Evolutionary conservation across 2,797 vertebrate genomes (phyloP).

Genomic region (Halcyon badia): DNA sequence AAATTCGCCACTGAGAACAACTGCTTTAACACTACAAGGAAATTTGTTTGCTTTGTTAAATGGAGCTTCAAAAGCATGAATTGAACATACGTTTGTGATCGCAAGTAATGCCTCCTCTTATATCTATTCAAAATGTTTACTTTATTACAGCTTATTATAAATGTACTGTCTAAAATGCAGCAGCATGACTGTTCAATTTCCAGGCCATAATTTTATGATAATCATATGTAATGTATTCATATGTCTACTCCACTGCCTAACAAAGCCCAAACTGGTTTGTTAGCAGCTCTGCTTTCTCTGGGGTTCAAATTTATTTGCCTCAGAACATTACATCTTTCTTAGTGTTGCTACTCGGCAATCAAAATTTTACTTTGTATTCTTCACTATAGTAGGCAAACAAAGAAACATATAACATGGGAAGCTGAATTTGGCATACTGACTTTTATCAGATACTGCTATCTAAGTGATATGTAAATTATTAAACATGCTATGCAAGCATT

Average conservation of each 20-base stretch:
- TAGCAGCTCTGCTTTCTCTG: slow-evolving; percentile 23
- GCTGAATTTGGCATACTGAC: background rate
- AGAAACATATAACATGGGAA: background rate
- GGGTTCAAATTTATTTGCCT: slow-evolving; percentile 31
- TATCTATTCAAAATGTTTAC: slow-evolving; percentile 77
- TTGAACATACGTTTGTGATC: slow-evolving; percentile 71
- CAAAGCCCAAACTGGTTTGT: slow-evolving; percentile 72
- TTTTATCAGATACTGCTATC: slow-evolving; percentile 41
- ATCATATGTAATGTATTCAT: slow-evolving; percentile 81
- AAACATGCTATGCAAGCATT: slow-evolving; percentile 36
- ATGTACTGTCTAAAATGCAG: slow-evolving; percentile 80
- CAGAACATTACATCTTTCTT: background rate
- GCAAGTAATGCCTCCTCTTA: slow-evolving; percentile 76
- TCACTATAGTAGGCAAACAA: background rate
- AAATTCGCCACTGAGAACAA: slow-evolving; percentile 75
- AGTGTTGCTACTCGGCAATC: background rate
- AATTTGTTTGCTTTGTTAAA: slow-evolving; percentile 83
- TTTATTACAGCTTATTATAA: slow-evolving; percentile 82
- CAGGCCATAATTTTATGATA: slow-evolving; percentile 82
- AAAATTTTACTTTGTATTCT: slow-evolving; percentile 18
- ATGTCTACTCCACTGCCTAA: slow-evolving; percentile 67
- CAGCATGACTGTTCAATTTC: slow-evolving; percentile 79
- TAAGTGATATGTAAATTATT: slow-evolving; percentile 74
- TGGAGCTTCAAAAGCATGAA: slow-evolving; percentile 79
- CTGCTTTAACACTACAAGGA: slow-evolving; percentile 72